These are phyloP conservation scores for Diadumene lineata DNA, from an alignment of 92 coral and sea anemone species.

Conservation along the genomic window DNA sequence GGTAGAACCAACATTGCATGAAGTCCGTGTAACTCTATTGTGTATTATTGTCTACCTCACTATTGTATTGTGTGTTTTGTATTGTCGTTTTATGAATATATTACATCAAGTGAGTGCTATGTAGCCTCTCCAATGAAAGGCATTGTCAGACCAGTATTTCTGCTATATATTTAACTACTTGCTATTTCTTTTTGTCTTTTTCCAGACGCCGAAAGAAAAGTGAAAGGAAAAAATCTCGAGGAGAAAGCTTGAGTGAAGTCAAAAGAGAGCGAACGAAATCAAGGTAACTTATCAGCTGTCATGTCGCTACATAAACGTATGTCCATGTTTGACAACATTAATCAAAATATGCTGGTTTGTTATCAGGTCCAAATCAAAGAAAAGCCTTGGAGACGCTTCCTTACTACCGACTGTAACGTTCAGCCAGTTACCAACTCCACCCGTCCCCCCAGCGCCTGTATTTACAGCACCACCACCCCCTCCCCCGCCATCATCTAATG, in stretches of 20 bases:
- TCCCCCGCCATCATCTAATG: slow-evolving; percentile 42
- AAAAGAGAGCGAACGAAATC: slow-evolving; percentile 39
- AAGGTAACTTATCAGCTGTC: too few relatives aligned
- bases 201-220: slow-evolving; percentile 40
- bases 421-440: slow-evolving; percentile 7
- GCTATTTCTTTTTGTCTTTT: too few relatives aligned
- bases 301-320: too few relatives aligned
- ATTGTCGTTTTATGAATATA: too few relatives aligned
- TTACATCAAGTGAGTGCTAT: too few relatives aligned
- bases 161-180: neutral
- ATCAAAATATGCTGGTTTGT: neutral
- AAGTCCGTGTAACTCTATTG: neutral
- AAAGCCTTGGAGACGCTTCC: slow-evolving; percentile 23
- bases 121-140: too few relatives aligned
- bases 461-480: slow-evolving; percentile 48
- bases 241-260: slow-evolving; percentile 23
- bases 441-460: slow-evolving; percentile 32
- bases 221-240: slow-evolving; percentile 36
- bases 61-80: too few relatives aligned
- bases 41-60: too few relatives aligned
- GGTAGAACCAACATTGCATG: neutral
- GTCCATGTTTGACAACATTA: too few relatives aligned
- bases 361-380: slow-evolving; percentile 60
- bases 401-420: slow-evolving; percentile 46
- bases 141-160: too few relatives aligned